Conservation (phyloP, 2,888 invertebrate genomes). For the Drepana falcataria region DNA sequence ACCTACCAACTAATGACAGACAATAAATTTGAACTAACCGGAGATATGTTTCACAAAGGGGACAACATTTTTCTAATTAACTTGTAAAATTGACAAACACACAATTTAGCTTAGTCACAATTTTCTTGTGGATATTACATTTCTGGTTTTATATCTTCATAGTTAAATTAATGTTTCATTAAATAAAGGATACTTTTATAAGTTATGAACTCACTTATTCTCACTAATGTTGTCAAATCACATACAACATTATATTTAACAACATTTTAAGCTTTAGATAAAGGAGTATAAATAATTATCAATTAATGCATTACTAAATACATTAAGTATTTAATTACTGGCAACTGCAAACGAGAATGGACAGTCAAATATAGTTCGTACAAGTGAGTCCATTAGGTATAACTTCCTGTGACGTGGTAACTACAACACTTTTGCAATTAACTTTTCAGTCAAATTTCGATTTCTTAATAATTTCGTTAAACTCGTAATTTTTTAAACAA, state of each 20-base stretch:
- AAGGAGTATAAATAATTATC: no score
- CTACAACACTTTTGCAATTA: not conserved
- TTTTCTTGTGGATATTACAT: slow-evolving; percentile 11
- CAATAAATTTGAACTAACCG: slow-evolving; percentile 36
- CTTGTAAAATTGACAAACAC: slow-evolving; percentile 45
- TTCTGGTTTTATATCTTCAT: slow-evolving; percentile 3
- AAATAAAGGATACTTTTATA: not conserved
- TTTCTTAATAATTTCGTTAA: not conserved
- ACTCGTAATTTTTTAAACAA: not conserved
- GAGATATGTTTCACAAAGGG: slow-evolving; percentile 18
- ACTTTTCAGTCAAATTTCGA: not conserved
- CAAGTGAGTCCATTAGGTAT: not conserved
- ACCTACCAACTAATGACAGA: slow-evolving; percentile 23
- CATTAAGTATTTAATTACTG: not conserved
- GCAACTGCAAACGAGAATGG: not conserved
- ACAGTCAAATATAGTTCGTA: not conserved
- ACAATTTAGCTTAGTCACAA: slow-evolving; percentile 12
- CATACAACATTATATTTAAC: not conserved
- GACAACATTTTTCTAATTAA: slow-evolving; percentile 28
- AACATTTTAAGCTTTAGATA: no score
- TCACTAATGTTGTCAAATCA: not conserved
- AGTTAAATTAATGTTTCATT: not conserved
- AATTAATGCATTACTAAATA: no score
- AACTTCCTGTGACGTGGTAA: not conserved
- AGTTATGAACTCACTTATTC: not conserved